Conservation (phyloP, 2,113 vertebrate genomes). For the Orycteropus afer region DNA sequence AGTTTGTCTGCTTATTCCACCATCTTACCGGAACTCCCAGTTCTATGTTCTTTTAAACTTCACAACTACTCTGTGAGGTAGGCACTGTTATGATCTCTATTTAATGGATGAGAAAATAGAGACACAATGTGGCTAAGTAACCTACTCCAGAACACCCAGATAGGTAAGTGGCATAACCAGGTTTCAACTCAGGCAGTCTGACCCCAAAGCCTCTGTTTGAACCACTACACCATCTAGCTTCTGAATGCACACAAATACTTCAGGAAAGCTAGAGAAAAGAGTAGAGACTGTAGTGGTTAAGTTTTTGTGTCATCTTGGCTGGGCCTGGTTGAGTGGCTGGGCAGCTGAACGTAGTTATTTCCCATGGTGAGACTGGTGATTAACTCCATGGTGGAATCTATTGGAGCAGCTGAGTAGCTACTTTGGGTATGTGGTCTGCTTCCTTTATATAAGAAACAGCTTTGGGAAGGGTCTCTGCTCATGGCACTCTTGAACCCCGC, state of each 20-base stretch:
- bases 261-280: not conserved
- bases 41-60: not conserved
- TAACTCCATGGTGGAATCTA: too few relatives aligned
- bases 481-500: too few relatives aligned
- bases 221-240: not conserved
- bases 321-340: too few relatives aligned
- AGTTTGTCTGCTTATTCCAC: too few relatives aligned
- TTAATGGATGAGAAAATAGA: not conserved
- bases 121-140: not conserved
- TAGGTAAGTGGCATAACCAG: not conserved
- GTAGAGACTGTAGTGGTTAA: not conserved
- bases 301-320: too few relatives aligned
- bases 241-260: not conserved
- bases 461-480: too few relatives aligned
- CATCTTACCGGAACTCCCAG: too few relatives aligned
- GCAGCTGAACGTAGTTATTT: too few relatives aligned
- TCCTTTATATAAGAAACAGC: too few relatives aligned
- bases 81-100: not conserved
- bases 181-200: not conserved
- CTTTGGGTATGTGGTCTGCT: too few relatives aligned
- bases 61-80: not conserved
- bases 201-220: not conserved
- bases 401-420: too few relatives aligned
- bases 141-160: not conserved
- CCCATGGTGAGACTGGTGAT: too few relatives aligned